Evolutionary conservation across 2,888 invertebrate species (phyloP).

Genomic region (Meta bourneti): DNA sequence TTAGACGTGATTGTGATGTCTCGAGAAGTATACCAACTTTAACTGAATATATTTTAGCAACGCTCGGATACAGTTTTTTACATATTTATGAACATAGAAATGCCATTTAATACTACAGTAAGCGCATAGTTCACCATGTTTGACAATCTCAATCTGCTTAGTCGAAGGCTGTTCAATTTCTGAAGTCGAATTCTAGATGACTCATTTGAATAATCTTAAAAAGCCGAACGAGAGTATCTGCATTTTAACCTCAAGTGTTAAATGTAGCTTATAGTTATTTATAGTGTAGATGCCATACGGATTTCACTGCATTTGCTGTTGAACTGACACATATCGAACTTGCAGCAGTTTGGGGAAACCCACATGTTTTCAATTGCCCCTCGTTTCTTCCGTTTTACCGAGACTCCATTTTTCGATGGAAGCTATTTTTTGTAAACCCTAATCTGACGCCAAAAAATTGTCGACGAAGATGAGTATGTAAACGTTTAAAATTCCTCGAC

Average conservation of each 20-base stretch:
- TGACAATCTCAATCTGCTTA: conserved; percentile 16
- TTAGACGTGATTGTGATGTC: no score
- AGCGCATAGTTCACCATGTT: neutral
- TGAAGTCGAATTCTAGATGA: neutral
- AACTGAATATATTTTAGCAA: neutral
- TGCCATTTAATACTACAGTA: neutral
- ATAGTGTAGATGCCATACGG: no score
- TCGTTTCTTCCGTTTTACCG: neutral
- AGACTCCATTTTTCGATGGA: neutral
- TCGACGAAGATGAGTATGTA: neutral
- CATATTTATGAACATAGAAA: neutral
- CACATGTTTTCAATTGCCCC: no score
- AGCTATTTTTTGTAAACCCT: neutral
- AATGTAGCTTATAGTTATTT: no score
- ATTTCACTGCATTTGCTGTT: no score
- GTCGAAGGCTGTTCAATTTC: neutral
- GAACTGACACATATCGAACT: no score
- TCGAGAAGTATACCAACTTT: neutral
- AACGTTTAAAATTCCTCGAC: conserved; percentile 2
- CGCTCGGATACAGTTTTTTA: neutral
- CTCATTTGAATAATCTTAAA: no score
- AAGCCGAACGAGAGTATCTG: no score
- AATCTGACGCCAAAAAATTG: neutral
- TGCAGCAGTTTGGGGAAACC: no score
- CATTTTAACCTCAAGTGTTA: no score